Base-by-base conservation (phyloP, 2,888 invertebrate genomes). In the Sarcophaga variegata region DNA sequence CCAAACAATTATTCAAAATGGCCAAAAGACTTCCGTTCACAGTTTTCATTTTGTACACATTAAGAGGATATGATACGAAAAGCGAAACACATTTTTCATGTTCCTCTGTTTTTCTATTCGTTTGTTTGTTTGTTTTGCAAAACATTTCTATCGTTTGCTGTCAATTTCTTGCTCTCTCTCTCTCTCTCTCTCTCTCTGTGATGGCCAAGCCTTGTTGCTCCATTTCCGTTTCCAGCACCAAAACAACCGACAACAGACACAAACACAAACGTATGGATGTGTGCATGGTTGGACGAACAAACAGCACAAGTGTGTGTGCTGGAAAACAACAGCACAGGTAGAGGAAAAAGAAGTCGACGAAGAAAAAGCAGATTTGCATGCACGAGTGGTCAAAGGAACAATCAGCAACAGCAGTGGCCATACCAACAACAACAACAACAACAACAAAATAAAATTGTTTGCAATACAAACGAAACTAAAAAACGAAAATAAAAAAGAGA, bases 1-100 rank as follows among this genome's bases (percentile, higher is more conserved):
- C n/a, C 77, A 71, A 47, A 84, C 75, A 80, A 84, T 87, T 87
- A 87, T 87, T 87, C 83, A 83, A 87, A 86, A 87, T 87, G 86
- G 86, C 83, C 81, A 81, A 87, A 86, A 83, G 83, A 84, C 83
- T 87, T 87, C 86, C 86, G 86, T 83, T 87, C 14, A 54, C 54
- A 54, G 12, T 54, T 54, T 37, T 37, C 37, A 37, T 37, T 37
- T 37, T 37, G 37, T 37, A 37, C 37, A 37, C 37, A 2, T 37
- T 10, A 37, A 37, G 37, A 37, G 37, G 37, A 37, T 37, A 10
- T 20, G 11, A 67, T 14, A 67, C 67, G 45, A 37, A 72, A 59
- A 14, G 37, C 17, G 27, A 59, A 60, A 72, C 22, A 72, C 60
- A 60, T 49, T 12, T 60, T 27, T 60, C n/a, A 72, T 20, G 47